phyloP scores from a whole-genome alignment of 1,140 invertebrate genomes.

The Philotrypesis tridentata region DNA sequence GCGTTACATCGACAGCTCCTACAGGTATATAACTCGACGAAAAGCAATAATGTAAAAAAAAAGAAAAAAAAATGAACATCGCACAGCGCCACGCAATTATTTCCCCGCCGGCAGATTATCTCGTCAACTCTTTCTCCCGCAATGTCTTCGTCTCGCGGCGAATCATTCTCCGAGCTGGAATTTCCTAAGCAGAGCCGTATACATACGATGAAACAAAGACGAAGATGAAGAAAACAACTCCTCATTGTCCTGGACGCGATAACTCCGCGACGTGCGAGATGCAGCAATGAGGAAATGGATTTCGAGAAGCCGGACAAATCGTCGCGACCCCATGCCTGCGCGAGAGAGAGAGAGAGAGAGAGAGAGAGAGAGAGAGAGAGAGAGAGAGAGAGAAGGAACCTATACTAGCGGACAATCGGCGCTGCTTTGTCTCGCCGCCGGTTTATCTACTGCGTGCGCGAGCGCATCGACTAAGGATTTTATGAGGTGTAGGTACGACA shows the following conservation, averaged over 20 bases:
- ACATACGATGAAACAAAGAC: too few species aligned
- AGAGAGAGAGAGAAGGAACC: too few species aligned
- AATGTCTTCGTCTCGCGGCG: neutral
- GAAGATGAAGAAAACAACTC: neutral
- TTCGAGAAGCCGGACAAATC: constrained; percentile 43
- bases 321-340: neutral
- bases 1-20: too few species aligned
- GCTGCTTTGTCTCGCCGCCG: neutral
- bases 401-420: constrained; percentile 41
- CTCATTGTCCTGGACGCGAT: neutral
- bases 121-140: neutral
- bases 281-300: constrained; percentile 10
- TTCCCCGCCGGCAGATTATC: neutral
- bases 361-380: too few species aligned
- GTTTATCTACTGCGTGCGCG: neutral
- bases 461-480: neutral
- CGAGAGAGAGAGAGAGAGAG: neutral
- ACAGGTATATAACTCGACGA: too few species aligned
- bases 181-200: too few species aligned
- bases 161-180: neutral
- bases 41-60: too few species aligned
- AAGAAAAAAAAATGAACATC: too few species aligned
- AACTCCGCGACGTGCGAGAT: neutral
- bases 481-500: neutral
- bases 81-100: neutral